These are phyloP conservation scores for Enchytraeus crypticus DNA, from an alignment of 2,888 invertebrate species.

Conservation along the genomic window DNA sequence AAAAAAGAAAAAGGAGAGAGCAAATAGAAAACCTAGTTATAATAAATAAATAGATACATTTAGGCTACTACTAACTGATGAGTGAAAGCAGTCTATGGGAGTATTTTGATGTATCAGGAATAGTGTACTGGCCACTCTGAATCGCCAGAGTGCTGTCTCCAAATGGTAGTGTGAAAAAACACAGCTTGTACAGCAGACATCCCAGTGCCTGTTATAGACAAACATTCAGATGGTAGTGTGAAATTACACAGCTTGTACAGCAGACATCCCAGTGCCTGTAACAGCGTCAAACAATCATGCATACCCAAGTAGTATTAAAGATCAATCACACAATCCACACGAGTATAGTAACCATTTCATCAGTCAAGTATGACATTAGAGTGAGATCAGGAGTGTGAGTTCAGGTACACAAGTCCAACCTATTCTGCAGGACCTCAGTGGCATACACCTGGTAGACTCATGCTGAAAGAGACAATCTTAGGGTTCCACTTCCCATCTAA, in stretches of 20 bases:
- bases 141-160: slow-evolving; percentile 87
- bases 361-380: too few relatives aligned
- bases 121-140: slow-evolving; percentile 74
- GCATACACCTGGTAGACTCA: too few relatives aligned
- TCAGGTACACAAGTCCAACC: too few relatives aligned
- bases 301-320: too few relatives aligned
- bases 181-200: slow-evolving; percentile 76
- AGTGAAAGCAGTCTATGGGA: slow-evolving; percentile 62
- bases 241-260: background rate
- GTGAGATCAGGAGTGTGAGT: too few relatives aligned
- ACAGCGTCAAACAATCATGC: too few relatives aligned
- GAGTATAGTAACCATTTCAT: too few relatives aligned
- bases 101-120: slow-evolving; percentile 71
- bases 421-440: too few relatives aligned
- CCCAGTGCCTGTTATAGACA: slow-evolving; percentile 63
- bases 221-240: background rate
- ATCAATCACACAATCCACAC: too few relatives aligned
- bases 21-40: background rate
- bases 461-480: too few relatives aligned
- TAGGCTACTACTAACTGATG: slow-evolving; percentile 57
- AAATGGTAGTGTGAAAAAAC: slow-evolving; percentile 80
- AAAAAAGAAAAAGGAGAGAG: background rate
- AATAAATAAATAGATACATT: background rate
- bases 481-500: too few relatives aligned
- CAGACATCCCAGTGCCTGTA: background rate